Evolutionary conservation across 1,140 invertebrate genomes (phyloP).

Genomic region (Macrotrachela quadricornifera): DNA sequence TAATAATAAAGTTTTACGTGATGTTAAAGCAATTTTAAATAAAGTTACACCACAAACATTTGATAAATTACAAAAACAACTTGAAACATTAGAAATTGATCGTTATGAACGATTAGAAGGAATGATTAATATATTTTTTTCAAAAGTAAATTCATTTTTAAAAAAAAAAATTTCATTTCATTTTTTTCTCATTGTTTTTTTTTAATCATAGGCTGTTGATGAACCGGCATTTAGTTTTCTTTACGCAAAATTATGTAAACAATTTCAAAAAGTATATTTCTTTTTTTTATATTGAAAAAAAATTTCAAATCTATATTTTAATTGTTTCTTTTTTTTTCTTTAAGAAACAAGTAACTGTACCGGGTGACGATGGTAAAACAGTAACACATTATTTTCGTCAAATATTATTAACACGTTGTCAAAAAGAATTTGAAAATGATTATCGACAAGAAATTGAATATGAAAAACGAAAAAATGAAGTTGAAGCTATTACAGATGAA

Average conservation of each 20-base stretch:
- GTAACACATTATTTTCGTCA: slow-evolving; percentile 50
- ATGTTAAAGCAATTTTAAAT: slow-evolving; percentile 65
- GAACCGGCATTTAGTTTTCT: slow-evolving; percentile 72
- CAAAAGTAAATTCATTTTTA: slow-evolving; percentile 37
- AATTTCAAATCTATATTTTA: not conserved
- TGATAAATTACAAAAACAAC: slow-evolving; percentile 49
- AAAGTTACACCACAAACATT: slow-evolving; percentile 85
- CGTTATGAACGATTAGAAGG: slow-evolving; percentile 51
- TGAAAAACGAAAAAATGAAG: slow-evolving; percentile 8
- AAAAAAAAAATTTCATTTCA: too few species aligned
- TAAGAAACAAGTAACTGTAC: slow-evolving; percentile 18
- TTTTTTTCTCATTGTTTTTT: too few species aligned
- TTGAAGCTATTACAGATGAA: slow-evolving; percentile 13
- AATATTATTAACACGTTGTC: slow-evolving; percentile 57
- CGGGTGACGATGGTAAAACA: slow-evolving; percentile 14
- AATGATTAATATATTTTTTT: slow-evolving; percentile 72
- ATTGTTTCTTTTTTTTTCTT: too few species aligned
- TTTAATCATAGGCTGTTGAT: slow-evolving; percentile 47
- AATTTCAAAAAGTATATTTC: slow-evolving; percentile 40
- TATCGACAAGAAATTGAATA: slow-evolving; percentile 33
- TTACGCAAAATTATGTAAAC: slow-evolving; percentile 54
- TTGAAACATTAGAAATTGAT: slow-evolving; percentile 53
- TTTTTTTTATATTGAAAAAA: not conserved
- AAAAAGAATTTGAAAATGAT: slow-evolving; percentile 63
- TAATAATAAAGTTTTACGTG: slow-evolving; percentile 1